Base-by-base conservation (phyloP, 2,888 invertebrate genomes). In the Anorthoa munda region DNA sequence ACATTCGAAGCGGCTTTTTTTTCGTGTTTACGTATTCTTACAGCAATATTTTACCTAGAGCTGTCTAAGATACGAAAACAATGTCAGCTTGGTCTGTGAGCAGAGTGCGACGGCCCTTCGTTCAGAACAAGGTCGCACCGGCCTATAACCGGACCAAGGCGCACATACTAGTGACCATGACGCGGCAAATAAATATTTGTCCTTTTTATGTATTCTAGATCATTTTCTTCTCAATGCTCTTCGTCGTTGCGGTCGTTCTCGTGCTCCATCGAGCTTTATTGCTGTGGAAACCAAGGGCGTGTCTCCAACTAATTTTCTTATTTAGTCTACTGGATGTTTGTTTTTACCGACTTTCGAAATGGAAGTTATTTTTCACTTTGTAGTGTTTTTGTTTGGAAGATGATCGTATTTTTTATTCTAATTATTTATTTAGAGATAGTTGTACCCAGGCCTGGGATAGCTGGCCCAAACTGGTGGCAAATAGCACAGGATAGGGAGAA, bases 21-120 rank as follows among this genome's bases (percentile, higher is more conserved):
- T 85, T 74, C 58, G 13, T 81, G 75, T 85, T 83, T 83, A 73
- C 77, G 70, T 73, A 71, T 61, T 74, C 45, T 31, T 74, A 59
- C 15, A 66, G 55, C 31, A 79, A 81, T 86, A 77, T 83, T 78
- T 85, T 75, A 82, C 77, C 73, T 87, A 79, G 77, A 86, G 64
- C 75, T 79, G 86, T 86, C 86, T 79, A 79, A 66, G 60, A 72
- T 21, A 66, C 58, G 66, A 83, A 84, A 75, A 81, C 75, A 74
- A 56, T 77, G 56, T 79, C 69, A 67, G 61, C 58, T 58, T 63
- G 23, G 51, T 77, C 80, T 72, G 73, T 78, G 66, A 64, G 58
- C 17, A 59, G 88, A 88, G 90, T 86, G 82, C 90, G 89, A 82
- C 87, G 89, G 84, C 86, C 88, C 85, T 88, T 61, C 58, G 65